Percentiles rank a stretch among this genome's conserved stretches.
These are phyloP conservation scores for Lerista edwardsae DNA, from an alignment of 2,797 vertebrate species.

Conservation along the genomic window DNA sequence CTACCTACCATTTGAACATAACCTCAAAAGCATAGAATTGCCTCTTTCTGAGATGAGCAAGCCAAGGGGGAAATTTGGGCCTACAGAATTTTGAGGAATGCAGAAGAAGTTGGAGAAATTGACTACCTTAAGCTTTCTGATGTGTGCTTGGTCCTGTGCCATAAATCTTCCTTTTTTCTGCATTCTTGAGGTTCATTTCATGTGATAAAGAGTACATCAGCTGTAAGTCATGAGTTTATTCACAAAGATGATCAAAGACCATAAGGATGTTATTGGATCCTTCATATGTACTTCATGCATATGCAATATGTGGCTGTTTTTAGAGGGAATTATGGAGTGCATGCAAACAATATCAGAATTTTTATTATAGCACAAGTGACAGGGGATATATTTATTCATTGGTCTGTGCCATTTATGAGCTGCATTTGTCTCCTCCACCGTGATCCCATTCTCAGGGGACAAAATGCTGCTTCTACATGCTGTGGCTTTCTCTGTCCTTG, in stretches of 20 bases:
- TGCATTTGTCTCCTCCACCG: background rate
- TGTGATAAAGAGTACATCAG: background rate
- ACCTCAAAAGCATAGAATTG: background rate
- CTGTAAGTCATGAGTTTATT: background rate
- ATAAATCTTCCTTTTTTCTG: slow-evolving; percentile 1
- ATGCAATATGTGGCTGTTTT: background rate
- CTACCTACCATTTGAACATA: background rate
- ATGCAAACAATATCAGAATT: background rate
- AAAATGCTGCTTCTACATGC: background rate
- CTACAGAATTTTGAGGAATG: background rate
- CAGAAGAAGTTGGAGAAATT: background rate
- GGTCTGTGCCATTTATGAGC: background rate
- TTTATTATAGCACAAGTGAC: background rate
- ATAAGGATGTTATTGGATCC: background rate
- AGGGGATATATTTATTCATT: background rate
- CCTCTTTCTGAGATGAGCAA: background rate
- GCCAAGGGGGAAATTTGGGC: background rate
- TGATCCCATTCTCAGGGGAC: rapidly evolving
- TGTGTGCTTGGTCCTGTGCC: background rate
- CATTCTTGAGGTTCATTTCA: background rate
- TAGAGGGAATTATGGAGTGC: background rate
- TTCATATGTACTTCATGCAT: background rate
- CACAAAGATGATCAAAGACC: background rate
- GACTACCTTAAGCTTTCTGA: background rate
- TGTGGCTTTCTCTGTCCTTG: background rate